phyloP scores from a whole-genome alignment of 2,113 vertebrate genomes.

The Semicossyphus pulcher region DNA sequence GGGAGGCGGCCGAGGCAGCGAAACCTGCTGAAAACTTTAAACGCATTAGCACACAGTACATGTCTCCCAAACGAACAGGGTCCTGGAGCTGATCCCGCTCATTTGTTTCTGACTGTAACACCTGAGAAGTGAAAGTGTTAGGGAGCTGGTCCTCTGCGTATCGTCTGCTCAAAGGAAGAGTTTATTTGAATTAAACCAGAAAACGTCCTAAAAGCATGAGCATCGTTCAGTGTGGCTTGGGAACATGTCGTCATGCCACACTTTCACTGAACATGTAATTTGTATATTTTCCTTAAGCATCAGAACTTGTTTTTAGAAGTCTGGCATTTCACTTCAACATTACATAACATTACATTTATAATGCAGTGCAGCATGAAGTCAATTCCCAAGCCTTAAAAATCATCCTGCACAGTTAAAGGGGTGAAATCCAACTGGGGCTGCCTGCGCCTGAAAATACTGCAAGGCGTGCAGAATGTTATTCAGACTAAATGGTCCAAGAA shows the following conservation, averaged over 20 bases:
- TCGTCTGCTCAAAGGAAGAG: conserved; percentile 23
- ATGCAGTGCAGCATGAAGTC: conserved; percentile 22
- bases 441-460: conserved; percentile 7
- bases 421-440: not conserved
- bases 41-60: conserved; percentile 7
- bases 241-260: conserved; percentile 21
- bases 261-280: too few relatives aligned
- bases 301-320: not conserved
- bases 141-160: conserved; percentile 6
- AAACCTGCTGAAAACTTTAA: conserved; percentile 30
- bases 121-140: conserved; percentile 50
- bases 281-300: too few relatives aligned
- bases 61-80: not conserved
- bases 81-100: conserved; percentile 18
- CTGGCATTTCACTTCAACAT: not conserved
- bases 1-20: not conserved
- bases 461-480: not conserved
- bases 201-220: not conserved
- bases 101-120: conserved; percentile 13
- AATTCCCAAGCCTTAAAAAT: conserved; percentile 22
- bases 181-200: conserved; percentile 3
- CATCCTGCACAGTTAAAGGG: not conserved
- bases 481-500: not conserved
- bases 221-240: not conserved
- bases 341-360: not conserved